Conservation (phyloP, 2,888 invertebrate genomes). For the Drymonia ruficornis region DNA sequence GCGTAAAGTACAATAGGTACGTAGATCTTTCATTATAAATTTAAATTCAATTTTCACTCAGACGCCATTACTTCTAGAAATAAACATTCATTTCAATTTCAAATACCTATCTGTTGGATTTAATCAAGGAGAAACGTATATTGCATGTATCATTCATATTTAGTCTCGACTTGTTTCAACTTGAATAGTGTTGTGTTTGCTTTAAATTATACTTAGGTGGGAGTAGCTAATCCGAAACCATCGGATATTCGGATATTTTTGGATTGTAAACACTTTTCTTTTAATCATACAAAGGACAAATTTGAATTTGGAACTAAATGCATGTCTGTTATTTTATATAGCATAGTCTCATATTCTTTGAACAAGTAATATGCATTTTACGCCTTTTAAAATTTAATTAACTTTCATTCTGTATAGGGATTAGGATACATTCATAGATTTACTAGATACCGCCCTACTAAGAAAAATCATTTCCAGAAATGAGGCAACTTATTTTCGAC, state of each 20-base stretch:
- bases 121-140: constrained; percentile 1
- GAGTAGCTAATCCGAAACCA: neutral
- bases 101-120: neutral
- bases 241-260: neutral
- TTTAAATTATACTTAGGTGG: neutral
- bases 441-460: no score
- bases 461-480: no score
- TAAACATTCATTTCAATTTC: neutral
- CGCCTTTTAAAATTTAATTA: no score
- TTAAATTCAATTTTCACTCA: neutral
- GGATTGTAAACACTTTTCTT: neutral
- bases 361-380: no score
- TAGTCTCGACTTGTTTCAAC: neutral
- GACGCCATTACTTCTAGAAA: neutral
- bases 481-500: no score
- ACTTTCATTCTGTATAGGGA: no score
- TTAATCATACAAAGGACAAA: no score
- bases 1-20: no score
- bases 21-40: neutral
- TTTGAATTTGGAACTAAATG: neutral
- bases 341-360: no score
- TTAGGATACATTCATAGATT: no score
- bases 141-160: neutral
- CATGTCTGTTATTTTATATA: no score
- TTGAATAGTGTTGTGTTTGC: neutral